These are phyloP conservation scores for Carapus acus DNA, from an alignment of 2,797 vertebrate genomes.

Conservation along the genomic window DNA sequence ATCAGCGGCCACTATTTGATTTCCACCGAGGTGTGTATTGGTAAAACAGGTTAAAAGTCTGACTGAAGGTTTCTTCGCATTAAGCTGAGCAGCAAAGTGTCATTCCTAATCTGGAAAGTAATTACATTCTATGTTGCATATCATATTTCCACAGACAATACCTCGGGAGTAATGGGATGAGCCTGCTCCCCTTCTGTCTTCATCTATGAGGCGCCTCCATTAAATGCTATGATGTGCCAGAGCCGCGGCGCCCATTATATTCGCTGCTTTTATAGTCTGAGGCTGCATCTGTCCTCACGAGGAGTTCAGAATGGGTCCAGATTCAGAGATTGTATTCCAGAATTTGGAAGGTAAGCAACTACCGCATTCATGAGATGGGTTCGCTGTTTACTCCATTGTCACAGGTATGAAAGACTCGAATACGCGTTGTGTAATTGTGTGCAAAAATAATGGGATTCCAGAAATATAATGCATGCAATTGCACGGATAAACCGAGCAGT, in stretches of 20 bases:
- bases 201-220: slow-evolving; percentile 1
- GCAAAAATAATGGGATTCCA: slow-evolving; percentile 7
- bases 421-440: slow-evolving; percentile 28
- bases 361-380: background rate
- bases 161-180: slow-evolving; percentile 2
- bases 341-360: slow-evolving; percentile 27
- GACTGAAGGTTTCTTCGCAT: background rate
- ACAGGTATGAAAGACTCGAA: background rate
- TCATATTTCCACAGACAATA: slow-evolving; percentile 4
- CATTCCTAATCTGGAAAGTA: slow-evolving; percentile 6
- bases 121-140: background rate
- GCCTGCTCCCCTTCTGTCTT: background rate
- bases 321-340: slow-evolving; percentile 24
- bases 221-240: slow-evolving; percentile 20
- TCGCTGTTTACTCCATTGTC: background rate
- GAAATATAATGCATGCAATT: slow-evolving; percentile 21
- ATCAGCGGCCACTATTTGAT: background rate
- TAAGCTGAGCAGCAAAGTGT: background rate
- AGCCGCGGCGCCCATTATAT: slow-evolving; percentile 25
- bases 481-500: slow-evolving; percentile 14
- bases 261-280: slow-evolving; percentile 15
- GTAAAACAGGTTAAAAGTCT: background rate
- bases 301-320: slow-evolving; percentile 14
- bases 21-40: background rate
- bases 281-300: slow-evolving; percentile 33